phyloP scores from a whole-genome alignment of 2,113 vertebrate genomes.

The Trichomycterus rosablanca region DNA sequence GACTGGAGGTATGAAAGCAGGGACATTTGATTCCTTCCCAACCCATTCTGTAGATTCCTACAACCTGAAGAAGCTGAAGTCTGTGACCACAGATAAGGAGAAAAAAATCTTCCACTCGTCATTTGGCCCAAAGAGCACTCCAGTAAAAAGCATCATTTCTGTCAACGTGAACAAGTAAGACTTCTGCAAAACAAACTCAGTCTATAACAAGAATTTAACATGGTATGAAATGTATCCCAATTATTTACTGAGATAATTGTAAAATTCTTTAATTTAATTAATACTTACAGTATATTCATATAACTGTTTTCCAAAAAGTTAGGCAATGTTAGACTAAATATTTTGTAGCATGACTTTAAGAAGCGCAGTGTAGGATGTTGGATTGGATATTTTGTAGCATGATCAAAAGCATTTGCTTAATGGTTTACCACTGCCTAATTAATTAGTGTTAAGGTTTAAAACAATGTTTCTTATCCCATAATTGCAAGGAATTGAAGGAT shows the following conservation, averaged over 20 bases:
- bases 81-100: constrained; percentile 37
- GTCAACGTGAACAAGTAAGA: constrained; percentile 74
- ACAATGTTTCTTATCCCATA: too few species aligned
- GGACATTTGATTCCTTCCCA: constrained; percentile 76
- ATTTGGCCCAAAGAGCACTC: constrained; percentile 72
- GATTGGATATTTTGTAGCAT: too few species aligned
- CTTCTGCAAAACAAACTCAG: background rate
- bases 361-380: too few species aligned
- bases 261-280: background rate
- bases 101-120: constrained; percentile 65
- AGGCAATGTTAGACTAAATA: too few species aligned
- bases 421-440: too few species aligned
- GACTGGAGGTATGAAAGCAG: constrained; percentile 79
- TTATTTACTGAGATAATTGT: too few species aligned
- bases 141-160: constrained; percentile 70
- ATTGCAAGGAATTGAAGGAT: too few species aligned
- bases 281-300: background rate
- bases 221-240: too few species aligned
- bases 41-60: constrained; percentile 68
- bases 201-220: background rate
- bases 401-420: too few species aligned
- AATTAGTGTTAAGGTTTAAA: too few species aligned
- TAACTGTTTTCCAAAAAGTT: background rate
- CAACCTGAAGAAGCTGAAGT: constrained; percentile 34
- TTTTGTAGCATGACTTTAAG: too few species aligned